Conservation (phyloP, 2,797 vertebrate species). For the Acipenser transmontanus region DNA sequence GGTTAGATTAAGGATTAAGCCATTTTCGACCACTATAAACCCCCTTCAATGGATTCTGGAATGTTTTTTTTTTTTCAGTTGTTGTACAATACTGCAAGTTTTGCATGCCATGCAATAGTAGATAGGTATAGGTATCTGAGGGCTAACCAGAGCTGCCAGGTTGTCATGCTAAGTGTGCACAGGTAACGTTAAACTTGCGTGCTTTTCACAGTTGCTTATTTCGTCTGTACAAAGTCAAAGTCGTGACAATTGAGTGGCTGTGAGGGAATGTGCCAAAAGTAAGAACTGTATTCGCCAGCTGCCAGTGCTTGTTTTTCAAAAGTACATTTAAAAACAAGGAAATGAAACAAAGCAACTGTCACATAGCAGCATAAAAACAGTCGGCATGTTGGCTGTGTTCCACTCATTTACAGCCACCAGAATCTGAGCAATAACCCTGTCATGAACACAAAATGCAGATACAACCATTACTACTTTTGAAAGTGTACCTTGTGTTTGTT, state of each 20-base stretch:
- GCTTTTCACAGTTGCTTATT: conserved; percentile 37
- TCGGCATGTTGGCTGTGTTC: neutral
- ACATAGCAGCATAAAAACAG: neutral
- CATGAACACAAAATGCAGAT: no score
- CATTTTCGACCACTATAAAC: no score
- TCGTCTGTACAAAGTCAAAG: conserved; percentile 36
- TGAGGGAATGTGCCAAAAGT: conserved; percentile 35
- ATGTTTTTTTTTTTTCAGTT: neutral
- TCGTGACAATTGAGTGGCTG: conserved; percentile 15
- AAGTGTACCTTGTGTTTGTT: no score
- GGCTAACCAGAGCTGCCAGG: conserved; percentile 28
- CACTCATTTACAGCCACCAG: neutral
- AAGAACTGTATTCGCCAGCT: conserved; percentile 40
- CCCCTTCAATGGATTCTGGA: neutral
- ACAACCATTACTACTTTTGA: no score
- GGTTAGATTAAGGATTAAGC: no score
- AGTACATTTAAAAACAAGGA: conserved; percentile 18
- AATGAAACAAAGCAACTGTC: neutral
- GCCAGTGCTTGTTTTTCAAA: conserved; percentile 22
- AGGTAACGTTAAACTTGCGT: conserved; percentile 40
- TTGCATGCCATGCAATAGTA: neutral
- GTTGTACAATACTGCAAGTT: neutral
- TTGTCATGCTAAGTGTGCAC: conserved; percentile 40
- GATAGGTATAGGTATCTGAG: conserved; percentile 13
- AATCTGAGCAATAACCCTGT: neutral